A percentile compares a stretch with the other conserved stretches of the same genome.
These are phyloP conservation scores for Pristiophorus japonicus DNA, from an alignment of 2,113 vertebrate genomes.

Conservation along the genomic window DNA sequence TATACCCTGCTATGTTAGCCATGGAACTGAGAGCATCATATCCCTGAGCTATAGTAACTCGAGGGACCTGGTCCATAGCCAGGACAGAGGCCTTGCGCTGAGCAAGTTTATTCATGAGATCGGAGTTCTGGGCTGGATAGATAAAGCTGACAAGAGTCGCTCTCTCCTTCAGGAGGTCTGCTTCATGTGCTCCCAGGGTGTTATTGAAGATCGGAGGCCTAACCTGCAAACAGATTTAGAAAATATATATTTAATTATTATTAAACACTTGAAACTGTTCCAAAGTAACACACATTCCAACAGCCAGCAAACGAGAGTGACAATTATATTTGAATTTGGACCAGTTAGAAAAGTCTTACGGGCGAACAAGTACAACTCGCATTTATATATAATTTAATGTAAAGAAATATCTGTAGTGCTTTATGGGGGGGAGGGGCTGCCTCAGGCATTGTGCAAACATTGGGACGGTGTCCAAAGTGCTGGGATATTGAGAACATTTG, in stretches of 20 bases:
- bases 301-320: not conserved
- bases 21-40: slow-evolving; percentile 64
- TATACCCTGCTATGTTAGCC: slow-evolving; percentile 66
- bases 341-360: not conserved
- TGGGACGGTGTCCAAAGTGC: not conserved
- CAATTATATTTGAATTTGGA: not conserved
- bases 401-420: not conserved
- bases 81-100: slow-evolving; percentile 56
- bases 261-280: not conserved
- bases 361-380: not conserved
- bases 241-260: not conserved
- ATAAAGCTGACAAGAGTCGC: slow-evolving; percentile 61
- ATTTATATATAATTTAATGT: not conserved
- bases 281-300: not conserved
- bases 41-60: slow-evolving; percentile 70
- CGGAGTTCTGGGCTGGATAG: slow-evolving; percentile 63
- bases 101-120: slow-evolving; percentile 57
- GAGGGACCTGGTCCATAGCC: slow-evolving; percentile 66
- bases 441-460: not conserved
- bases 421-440: not conserved
- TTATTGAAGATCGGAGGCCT: slow-evolving; percentile 54
- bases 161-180: slow-evolving; percentile 55
- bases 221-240: slow-evolving; percentile 46
- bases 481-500: not conserved
- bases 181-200: slow-evolving; percentile 46